Conservation (phyloP, 2,113 vertebrate genomes). For the Galemys pyrenaicus region DNA sequence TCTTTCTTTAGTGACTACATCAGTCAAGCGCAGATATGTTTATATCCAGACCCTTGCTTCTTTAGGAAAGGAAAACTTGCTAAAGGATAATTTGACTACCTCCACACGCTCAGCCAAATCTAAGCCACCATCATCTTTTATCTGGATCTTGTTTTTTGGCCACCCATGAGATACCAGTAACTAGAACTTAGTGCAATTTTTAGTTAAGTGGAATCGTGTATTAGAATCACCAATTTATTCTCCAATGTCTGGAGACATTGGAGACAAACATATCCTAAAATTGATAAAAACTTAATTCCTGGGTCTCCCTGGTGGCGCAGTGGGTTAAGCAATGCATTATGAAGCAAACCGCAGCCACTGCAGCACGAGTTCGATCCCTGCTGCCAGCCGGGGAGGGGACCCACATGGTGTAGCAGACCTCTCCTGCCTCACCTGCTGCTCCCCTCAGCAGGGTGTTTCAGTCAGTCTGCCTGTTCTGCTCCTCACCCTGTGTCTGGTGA, state of each 20-base stretch:
- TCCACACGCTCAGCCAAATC: not conserved
- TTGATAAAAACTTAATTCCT: not conserved
- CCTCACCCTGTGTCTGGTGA: too few relatives aligned
- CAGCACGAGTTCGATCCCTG: too few relatives aligned
- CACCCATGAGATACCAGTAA: not conserved
- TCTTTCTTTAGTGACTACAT: constrained; percentile 24
- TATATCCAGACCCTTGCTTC: not conserved
- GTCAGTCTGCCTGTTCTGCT: too few relatives aligned
- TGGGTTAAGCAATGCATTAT: too few relatives aligned
- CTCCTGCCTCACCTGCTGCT: too few relatives aligned
- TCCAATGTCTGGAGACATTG: constrained; percentile 18
- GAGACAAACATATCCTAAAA: constrained; percentile 9
- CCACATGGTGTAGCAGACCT: too few relatives aligned
- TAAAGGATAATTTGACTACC: not conserved
- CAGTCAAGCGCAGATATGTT: not conserved
- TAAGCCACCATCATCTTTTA: not conserved
- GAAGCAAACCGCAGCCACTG: too few relatives aligned
- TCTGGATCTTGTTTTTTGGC: constrained; percentile 9
- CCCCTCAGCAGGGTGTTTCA: too few relatives aligned
- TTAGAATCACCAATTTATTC: constrained; percentile 18
- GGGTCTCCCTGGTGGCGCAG: too few relatives aligned
- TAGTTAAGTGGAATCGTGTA: constrained; percentile 18
- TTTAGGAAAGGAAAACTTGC: too few relatives aligned
- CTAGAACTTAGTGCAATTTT: not conserved
- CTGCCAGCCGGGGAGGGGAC: too few relatives aligned